Evolutionary conservation across 2,888 invertebrate genomes (phyloP).

Genomic region (Neoscelio sp.): DNA sequence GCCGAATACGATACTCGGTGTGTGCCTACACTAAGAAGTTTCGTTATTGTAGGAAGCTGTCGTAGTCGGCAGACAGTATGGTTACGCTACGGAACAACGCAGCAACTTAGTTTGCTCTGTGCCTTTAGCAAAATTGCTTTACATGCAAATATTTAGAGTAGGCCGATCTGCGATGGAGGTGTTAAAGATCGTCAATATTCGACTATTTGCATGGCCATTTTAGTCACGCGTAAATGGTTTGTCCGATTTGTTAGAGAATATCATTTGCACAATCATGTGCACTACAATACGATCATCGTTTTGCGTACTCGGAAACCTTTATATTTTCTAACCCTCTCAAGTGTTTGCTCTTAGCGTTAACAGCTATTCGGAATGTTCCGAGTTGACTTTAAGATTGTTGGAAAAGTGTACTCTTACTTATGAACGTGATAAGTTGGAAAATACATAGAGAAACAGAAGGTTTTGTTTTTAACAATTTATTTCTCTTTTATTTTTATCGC

Average conservation of each 20-base stretch:
- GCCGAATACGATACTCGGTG: constrained; percentile 78
- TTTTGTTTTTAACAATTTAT: not conserved
- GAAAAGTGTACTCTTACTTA: constrained; percentile 33
- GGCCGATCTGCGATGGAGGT: constrained; percentile 76
- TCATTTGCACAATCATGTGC: constrained; percentile 54
- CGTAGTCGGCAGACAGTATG: constrained; percentile 45
- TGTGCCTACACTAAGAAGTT: constrained; percentile 76
- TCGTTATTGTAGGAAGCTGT: constrained; percentile 70
- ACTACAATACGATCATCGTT: constrained; percentile 29
- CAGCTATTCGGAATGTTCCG: constrained; percentile 5
- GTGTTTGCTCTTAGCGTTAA: constrained; percentile 47
- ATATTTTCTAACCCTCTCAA: constrained; percentile 14
- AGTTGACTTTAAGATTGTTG: constrained; percentile 34
- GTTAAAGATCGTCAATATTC: constrained; percentile 80
- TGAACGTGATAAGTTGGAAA: constrained; percentile 36
- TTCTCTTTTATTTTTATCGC: not conserved
- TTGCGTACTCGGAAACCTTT: constrained; percentile 14
- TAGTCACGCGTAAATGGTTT: constrained; percentile 62
- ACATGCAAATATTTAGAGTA: constrained; percentile 78
- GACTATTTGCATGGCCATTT: constrained; percentile 72
- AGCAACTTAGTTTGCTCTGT: constrained; percentile 68
- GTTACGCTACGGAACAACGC: constrained; percentile 50
- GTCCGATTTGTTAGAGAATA: constrained; percentile 45
- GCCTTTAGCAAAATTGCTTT: constrained; percentile 71
- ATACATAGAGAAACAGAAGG: constrained; percentile 10